Base-by-base conservation (phyloP, 2,113 vertebrate species). In the Microtus pennsylvanicus region DNA sequence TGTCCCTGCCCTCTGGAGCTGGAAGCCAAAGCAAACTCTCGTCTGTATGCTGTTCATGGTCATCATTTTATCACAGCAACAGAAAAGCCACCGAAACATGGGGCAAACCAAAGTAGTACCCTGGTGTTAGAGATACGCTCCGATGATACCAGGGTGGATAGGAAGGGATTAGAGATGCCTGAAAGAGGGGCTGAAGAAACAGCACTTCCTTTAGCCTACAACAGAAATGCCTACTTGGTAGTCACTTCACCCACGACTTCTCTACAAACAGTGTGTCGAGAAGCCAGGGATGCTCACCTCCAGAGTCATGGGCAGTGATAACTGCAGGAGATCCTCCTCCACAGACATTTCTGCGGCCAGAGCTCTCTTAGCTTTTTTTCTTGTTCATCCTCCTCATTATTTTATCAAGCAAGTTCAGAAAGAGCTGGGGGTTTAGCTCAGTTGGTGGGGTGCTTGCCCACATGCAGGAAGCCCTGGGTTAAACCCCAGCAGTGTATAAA, bases 121-220 rank as follows among this genome's bases (percentile, higher is more conserved):
- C 52, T 70, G 4, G 33, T 13, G n/a, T 80, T 33, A 35, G 63
- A 61, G 89, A 77, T 75, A 28, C 35, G 19, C 52, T 42, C 16
- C 98, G 97, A 63, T 99, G 99, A 97, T 98, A 96, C 30, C 5
- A 97, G 6, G 98, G 99, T 87, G 99, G 99, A 93, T 63, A 97
- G 7, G 97, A 99, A 21, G 97, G 99, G 95, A 97, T 98, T 19
- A 98, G 99, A 87, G 99, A 98, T 86, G 98, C 99, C 0, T 33
- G 10, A 45, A n/a, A 42, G 35, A 99, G 61, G 95, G 93, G 50
- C 82, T 99, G 94, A 99, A 98, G 98, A 99, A 92, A 99, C 98
- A 74, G 99, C 98, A 26, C 98, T 97, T 3, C 98, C 99, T 30
- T 74, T 99, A 82, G 94, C 98, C n/a, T 99, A 99, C 42, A 93